Conservation (phyloP, 2,888 invertebrate genomes). For the Cremastinae sp. region DNA sequence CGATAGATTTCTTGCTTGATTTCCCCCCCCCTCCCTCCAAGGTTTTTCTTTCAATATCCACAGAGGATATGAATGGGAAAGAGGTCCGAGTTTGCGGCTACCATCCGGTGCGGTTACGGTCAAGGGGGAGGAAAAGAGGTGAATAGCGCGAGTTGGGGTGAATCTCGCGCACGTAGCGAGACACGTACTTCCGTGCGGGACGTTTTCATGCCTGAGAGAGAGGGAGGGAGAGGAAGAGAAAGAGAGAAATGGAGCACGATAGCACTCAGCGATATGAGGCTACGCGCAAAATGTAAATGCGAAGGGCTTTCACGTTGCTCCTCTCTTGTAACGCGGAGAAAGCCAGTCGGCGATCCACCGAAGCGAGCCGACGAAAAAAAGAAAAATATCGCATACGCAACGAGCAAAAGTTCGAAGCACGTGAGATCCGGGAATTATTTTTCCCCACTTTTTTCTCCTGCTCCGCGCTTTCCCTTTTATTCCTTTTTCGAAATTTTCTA, state of each 20-base stretch:
- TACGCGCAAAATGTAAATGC: constrained; percentile 68
- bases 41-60: constrained; percentile 49
- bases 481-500: too few relatives aligned
- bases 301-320: constrained; percentile 67
- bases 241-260: constrained; percentile 55
- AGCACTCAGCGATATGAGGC: constrained; percentile 74
- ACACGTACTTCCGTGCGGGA: not conserved
- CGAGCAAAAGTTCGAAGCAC: constrained; percentile 38
- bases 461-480: constrained; percentile 19
- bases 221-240: constrained; percentile 24
- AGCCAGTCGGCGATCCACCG: constrained; percentile 46
- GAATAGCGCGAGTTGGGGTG: constrained; percentile 31
- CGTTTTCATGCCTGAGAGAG: constrained; percentile 2
- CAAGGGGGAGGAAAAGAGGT: constrained; percentile 28
- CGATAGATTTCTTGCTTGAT: not conserved
- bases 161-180: not conserved
- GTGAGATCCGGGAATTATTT: constrained; percentile 46
- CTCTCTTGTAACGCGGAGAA: constrained; percentile 51
- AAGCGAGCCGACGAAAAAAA: constrained; percentile 35
- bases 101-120: constrained; percentile 51
- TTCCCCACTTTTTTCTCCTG: constrained; percentile 14
- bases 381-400: constrained; percentile 18
- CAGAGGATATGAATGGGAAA: constrained; percentile 51
- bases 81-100: constrained; percentile 46
- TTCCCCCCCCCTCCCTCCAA: not conserved